Percentiles rank a stretch among this genome's conserved stretches.
Evolutionary conservation across 2,113 vertebrate genomes (phyloP).

Genomic region (Oxyruncus cristatus): DNA sequence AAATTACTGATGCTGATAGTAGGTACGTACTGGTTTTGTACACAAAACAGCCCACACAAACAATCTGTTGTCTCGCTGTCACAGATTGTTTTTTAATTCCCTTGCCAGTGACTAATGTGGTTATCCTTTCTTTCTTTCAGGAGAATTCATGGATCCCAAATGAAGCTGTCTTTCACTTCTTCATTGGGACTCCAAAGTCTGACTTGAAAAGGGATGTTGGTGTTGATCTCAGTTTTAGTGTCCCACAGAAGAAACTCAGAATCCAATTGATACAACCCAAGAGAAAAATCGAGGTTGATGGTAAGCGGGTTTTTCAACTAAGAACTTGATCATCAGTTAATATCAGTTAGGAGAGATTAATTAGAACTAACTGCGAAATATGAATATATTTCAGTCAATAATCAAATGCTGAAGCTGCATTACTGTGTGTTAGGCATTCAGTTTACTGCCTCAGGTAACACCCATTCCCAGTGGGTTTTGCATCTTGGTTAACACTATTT

Average conservation of each 20-base stretch:
- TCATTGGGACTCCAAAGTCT: conserved; percentile 82
- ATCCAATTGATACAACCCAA: conserved; percentile 79
- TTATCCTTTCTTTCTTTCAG: conserved; percentile 44
- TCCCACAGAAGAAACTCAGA: conserved; percentile 69
- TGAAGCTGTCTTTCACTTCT: conserved; percentile 79
- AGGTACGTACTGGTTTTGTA: background rate
- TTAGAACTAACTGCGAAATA: background rate
- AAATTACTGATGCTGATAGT: background rate
- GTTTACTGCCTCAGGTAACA: background rate
- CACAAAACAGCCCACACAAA: fast-evolving
- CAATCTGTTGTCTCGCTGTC: background rate
- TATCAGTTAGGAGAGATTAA: background rate
- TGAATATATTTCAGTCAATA: background rate
- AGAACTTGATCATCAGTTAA: background rate
- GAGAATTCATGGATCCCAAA: conserved; percentile 79
- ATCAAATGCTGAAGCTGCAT: background rate
- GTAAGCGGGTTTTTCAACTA: conserved; percentile 47
- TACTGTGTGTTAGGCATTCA: background rate
- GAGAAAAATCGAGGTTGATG: conserved; percentile 79
- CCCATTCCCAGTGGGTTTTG: background rate
- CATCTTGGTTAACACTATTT: background rate
- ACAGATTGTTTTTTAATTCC: background rate
- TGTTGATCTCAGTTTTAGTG: conserved; percentile 77
- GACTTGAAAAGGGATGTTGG: conserved; percentile 80
- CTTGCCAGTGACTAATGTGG: background rate